Evolutionary conservation across 1,140 invertebrate genomes (phyloP), one percentile per base, ranked within the genome.

Genomic region (Drosophila obscura): DNA sequence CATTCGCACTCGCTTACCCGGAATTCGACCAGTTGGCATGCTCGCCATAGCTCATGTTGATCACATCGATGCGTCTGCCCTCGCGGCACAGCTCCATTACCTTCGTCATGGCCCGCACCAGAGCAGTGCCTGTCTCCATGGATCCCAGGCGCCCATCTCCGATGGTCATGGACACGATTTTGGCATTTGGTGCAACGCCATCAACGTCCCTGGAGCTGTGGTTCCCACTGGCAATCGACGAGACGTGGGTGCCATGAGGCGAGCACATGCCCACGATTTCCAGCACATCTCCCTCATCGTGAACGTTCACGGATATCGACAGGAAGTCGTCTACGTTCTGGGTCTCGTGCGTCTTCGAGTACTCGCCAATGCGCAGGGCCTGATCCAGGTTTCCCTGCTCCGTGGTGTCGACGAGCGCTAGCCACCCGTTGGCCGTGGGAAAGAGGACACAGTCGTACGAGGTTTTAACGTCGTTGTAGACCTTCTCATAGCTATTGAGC

Each of bases 21-120:
- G 95, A 93, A 92, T 97, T 96, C 2, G 95, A 94, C 96, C 97
- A 98, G 92, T 98, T 96, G 13, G 96, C 94, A 80, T 97, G 96
- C 93, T 99, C 99, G 19, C 98, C 98, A 90, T 99, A 99, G 89
- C 98, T 99, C 96, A 99, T 99, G 92, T 99, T 99, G 57, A 99
- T 97, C 0, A 99, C 95, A 91, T 99, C 96, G 71, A 97, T 93
- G 69, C 94, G 93, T 52, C 91, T 93, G 53, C 93, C 92, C n/a
- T 92, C 92, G 49, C 93, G 88, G 60, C 92, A 92, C n/a, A 95
- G 92, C 83, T 96, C 94, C 95, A 97, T 97, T 16, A 97, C 93
- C 91, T 95, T 95, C 69, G 96, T 96, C 93, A 99, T 98, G 15
- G 98, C 98, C 73, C 98, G 93, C 0, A 97, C 95, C 2, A 99